Evolutionary conservation across 1,140 invertebrate species (phyloP).

Genomic region (Telenomus remus): DNA sequence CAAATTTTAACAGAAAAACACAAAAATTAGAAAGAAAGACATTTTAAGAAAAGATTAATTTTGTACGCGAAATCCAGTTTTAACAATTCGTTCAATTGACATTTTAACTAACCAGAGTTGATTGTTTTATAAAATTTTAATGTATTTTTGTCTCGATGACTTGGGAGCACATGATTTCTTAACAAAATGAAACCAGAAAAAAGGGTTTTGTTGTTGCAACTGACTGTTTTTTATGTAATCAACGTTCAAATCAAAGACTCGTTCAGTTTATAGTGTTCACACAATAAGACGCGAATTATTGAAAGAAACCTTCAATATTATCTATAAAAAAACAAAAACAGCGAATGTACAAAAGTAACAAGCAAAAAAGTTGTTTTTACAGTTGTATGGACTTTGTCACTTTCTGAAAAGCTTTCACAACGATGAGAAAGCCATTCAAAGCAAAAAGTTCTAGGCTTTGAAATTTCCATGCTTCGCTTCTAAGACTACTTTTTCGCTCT

Average conservation of each 20-base stretch:
- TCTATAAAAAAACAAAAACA: conserved; percentile 1
- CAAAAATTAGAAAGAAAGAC: not conserved
- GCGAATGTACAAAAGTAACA: not conserved
- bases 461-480: not conserved
- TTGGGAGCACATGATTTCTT: too few species aligned
- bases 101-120: too few species aligned
- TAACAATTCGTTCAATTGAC: too few species aligned
- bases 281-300: too few species aligned
- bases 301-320: not conserved
- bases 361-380: conserved; percentile 6
- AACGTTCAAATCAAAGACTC: too few species aligned
- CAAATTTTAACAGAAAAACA: not conserved
- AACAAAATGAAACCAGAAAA: too few species aligned
- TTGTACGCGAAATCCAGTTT: not conserved
- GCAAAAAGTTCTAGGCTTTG: not conserved
- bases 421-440: conserved; percentile 9
- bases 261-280: too few species aligned
- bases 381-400: too few species aligned
- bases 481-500: too few species aligned
- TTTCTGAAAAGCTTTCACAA: conserved; percentile 4
- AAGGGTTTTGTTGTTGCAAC: too few species aligned
- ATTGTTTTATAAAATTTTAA: too few species aligned
- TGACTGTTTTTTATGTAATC: not conserved
- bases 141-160: too few species aligned
- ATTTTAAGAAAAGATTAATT: not conserved